These are phyloP conservation scores for Echeneis naucrates DNA, from an alignment of 2,797 vertebrate species.

Conservation along the genomic window DNA sequence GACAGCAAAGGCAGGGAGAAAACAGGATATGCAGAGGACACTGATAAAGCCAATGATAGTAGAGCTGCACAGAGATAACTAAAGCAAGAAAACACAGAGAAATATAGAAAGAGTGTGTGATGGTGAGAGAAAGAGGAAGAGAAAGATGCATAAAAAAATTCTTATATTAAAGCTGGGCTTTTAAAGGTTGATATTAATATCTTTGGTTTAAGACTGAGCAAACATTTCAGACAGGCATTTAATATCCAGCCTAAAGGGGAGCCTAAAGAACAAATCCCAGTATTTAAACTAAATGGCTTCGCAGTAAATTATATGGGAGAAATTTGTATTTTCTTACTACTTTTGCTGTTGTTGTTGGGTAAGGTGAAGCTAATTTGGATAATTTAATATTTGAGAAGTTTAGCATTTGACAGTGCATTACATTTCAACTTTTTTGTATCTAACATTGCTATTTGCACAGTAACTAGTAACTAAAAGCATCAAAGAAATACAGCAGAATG, in stretches of 20 bases:
- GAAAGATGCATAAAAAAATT: conserved; percentile 22
- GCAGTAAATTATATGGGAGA: not conserved
- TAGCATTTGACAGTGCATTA: not conserved
- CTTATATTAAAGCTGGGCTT: not conserved
- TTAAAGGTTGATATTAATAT: conserved; percentile 2
- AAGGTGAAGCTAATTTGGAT: not conserved
- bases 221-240: not conserved
- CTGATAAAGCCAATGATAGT: conserved; percentile 19
- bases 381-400: not conserved
- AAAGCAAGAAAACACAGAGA: conserved; percentile 34
- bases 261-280: no score
- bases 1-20: not conserved
- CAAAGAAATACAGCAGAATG: not conserved
- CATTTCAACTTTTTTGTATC: no score
- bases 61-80: conserved; percentile 10
- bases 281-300: no score
- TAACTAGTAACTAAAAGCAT: not conserved
- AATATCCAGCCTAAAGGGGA: not conserved
- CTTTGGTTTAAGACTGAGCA: not conserved
- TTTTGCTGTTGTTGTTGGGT: not conserved
- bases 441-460: no score
- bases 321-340: not conserved
- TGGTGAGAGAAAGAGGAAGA: conserved; percentile 14
- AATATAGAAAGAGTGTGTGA: not conserved
- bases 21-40: conserved; percentile 42